phyloP scores from a whole-genome alignment of 53 echinoderm and acorn worm species.

The Pentamera pediparva region DNA sequence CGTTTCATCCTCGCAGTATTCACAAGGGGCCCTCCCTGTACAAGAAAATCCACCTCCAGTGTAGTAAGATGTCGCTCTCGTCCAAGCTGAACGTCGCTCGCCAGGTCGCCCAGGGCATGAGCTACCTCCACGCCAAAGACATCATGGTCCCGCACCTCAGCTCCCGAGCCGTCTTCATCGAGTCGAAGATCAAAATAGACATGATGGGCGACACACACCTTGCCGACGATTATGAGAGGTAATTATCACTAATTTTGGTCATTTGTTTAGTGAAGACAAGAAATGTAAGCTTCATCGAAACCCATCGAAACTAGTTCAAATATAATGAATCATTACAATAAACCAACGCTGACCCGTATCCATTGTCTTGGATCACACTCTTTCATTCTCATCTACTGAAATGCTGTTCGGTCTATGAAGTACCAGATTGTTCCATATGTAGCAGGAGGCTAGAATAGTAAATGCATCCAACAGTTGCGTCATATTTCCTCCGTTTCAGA shows the following conservation, averaged over 20 bases:
- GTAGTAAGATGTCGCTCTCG: constrained; percentile 51
- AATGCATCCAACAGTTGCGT: background rate
- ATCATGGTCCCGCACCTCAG: constrained; percentile 83
- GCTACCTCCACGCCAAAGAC: constrained; percentile 88
- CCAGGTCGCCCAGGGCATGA: constrained; percentile 95
- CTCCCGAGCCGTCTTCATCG: constrained; percentile 79
- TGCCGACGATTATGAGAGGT: constrained; percentile 66
- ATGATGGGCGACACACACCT: constrained; percentile 73
- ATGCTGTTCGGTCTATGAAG: too few relatives aligned
- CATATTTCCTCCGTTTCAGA: constrained; percentile 37
- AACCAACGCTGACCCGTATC: too few relatives aligned
- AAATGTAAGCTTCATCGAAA: too few relatives aligned
- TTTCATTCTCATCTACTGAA: too few relatives aligned
- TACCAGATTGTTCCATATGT: too few relatives aligned
- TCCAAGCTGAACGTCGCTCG: constrained; percentile 73
- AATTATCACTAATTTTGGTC: too few relatives aligned
- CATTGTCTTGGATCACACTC: too few relatives aligned
- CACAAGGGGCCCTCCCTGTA: constrained; percentile 94
- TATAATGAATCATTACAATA: too few relatives aligned
- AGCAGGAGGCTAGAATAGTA: background rate
- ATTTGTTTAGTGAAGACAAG: too few relatives aligned
- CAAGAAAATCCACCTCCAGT: constrained; percentile 70
- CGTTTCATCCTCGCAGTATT: constrained; percentile 42
- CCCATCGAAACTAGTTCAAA: too few relatives aligned
- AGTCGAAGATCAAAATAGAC: constrained; percentile 92